These are phyloP conservation scores for Lampris incognitus DNA, from an alignment of 2,113 vertebrate species.

Conservation along the genomic window DNA sequence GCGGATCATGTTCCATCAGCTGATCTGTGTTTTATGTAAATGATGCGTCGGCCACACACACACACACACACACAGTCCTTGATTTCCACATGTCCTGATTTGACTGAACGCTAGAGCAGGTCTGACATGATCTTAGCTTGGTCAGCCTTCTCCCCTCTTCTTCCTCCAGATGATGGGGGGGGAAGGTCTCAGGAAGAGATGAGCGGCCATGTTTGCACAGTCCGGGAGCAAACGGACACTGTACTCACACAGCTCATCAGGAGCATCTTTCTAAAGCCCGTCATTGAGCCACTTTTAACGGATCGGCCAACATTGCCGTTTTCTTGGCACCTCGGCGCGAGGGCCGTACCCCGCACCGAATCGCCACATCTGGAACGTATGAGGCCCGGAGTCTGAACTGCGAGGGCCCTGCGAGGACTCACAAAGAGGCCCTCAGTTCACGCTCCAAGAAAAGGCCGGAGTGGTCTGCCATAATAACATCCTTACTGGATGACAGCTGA, in stretches of 20 bases:
- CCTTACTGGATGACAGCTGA: slow-evolving; percentile 21
- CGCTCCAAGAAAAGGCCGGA: slow-evolving; percentile 51
- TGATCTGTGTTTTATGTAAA: slow-evolving; percentile 21
- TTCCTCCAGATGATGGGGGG: background rate
- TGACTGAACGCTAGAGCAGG: slow-evolving; percentile 12
- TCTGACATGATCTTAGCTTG: background rate
- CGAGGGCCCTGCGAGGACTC: slow-evolving; percentile 58
- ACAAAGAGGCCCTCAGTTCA: slow-evolving; percentile 71
- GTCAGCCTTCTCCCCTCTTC: background rate
- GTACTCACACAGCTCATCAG: slow-evolving; percentile 54
- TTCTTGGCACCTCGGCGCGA: slow-evolving; percentile 73
- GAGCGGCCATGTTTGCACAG: slow-evolving; percentile 65
- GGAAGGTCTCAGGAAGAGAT: slow-evolving; percentile 23
- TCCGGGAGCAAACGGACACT: slow-evolving; percentile 64
- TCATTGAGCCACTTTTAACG: slow-evolving; percentile 68
- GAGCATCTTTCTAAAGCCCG: slow-evolving; percentile 65
- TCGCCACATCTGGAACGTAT: slow-evolving; percentile 77
- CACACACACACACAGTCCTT: background rate
- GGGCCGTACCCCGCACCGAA: slow-evolving; percentile 65
- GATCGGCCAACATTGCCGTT: slow-evolving; percentile 67
- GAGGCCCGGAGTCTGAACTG: slow-evolving; percentile 58
- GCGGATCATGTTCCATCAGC: slow-evolving; percentile 42
- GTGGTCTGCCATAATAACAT: slow-evolving; percentile 37
- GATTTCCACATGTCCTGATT: slow-evolving; percentile 27
- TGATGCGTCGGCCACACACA: slow-evolving; percentile 33